Percentiles rank a stretch among this genome's conserved stretches.
Conservation (phyloP, 2,113 vertebrate species). For the Oreotrochilus melanogaster region DNA sequence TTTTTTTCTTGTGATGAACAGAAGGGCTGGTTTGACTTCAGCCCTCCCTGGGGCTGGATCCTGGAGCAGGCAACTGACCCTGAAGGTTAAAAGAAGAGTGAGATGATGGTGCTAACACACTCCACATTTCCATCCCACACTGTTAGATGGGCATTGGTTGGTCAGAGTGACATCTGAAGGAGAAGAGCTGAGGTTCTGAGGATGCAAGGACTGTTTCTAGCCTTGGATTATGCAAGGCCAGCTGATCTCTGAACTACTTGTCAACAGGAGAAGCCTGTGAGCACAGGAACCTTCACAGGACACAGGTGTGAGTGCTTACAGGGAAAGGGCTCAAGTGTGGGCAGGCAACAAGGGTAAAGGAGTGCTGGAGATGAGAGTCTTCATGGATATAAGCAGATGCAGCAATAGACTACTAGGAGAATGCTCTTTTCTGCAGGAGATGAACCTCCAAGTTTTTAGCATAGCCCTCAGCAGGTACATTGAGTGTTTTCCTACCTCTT, state of each 20-base stretch:
- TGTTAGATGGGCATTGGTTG: not conserved
- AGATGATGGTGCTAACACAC: not conserved
- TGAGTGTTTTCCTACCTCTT: not conserved
- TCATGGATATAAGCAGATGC: not conserved
- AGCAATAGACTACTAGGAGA: not conserved
- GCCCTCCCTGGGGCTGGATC: not conserved
- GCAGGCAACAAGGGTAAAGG: not conserved
- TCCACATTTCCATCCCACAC: fast-evolving
- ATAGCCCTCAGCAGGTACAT: constrained; percentile 16
- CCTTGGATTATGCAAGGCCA: not conserved
- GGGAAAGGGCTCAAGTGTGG: not conserved
- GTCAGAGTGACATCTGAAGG: not conserved
- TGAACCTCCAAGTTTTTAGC: not conserved
- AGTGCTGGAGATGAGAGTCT: not conserved
- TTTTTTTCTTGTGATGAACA: not conserved
- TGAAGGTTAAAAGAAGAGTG: not conserved
- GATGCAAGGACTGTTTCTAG: not conserved
- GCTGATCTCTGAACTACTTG: not conserved
- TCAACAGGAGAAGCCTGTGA: not conserved
- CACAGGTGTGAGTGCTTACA: not conserved
- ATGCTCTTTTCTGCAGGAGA: not conserved
- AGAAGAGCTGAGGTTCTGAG: not conserved
- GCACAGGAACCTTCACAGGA: not conserved
- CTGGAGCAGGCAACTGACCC: not conserved
- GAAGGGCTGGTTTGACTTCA: not conserved